Evolutionary conservation across 1,140 invertebrate genomes (phyloP).

Genomic region (Uloborus diversus): DNA sequence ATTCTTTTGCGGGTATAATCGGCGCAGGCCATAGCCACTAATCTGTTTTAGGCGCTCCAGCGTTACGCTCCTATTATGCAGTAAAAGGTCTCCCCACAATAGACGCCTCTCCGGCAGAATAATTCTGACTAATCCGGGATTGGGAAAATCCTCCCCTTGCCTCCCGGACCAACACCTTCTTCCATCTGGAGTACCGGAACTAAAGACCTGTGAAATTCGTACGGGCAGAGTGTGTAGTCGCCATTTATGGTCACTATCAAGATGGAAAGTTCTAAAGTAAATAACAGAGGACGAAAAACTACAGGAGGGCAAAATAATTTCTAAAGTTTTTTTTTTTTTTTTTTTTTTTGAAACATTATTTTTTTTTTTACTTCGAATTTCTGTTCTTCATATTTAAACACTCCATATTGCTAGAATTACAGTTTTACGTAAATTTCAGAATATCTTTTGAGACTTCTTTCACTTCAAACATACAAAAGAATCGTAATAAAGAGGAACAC

Average conservation of each 20-base stretch:
- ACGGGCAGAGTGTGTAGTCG: not conserved
- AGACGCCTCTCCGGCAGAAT: slow-evolving; percentile 41
- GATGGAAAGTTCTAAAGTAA: too few species aligned
- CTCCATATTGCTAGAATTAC: too few species aligned
- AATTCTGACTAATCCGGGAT: slow-evolving; percentile 54
- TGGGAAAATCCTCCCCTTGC: slow-evolving; percentile 37
- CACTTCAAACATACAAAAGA: too few species aligned
- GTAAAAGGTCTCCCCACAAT: slow-evolving; percentile 48
- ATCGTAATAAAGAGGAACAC: too few species aligned
- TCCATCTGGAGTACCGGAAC: slow-evolving; percentile 45
- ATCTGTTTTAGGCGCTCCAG: slow-evolving; percentile 41
- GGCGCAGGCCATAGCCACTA: slow-evolving; percentile 50
- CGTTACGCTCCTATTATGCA: slow-evolving; percentile 46
- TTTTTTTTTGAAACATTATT: not conserved
- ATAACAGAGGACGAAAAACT: too few species aligned
- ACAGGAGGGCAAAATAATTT: not conserved
- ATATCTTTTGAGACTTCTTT: too few species aligned
- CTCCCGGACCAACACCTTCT: slow-evolving; percentile 22
- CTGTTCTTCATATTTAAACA: too few species aligned
- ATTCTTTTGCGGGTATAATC: slow-evolving; percentile 51
- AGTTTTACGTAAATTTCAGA: too few species aligned
- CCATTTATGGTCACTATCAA: slow-evolving; percentile 19
- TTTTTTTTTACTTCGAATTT: too few species aligned
- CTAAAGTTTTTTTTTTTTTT: not conserved
- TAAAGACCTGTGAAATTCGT: not conserved